These are phyloP conservation scores for Pangasius sanitwongsei DNA, from an alignment of 2,797 vertebrate genomes.

Conservation along the genomic window DNA sequence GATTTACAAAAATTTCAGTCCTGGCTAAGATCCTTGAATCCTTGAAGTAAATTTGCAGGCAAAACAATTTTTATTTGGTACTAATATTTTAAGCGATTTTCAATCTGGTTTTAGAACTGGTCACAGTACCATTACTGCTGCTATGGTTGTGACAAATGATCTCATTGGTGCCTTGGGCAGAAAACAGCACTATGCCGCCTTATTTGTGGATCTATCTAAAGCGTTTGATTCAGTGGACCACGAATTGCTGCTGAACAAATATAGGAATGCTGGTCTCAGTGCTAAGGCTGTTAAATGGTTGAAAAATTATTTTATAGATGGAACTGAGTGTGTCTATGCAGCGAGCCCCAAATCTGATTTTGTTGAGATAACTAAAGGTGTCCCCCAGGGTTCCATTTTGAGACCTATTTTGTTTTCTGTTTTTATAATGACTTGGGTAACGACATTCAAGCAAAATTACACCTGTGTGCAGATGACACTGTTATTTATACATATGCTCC, in stretches of 20 bases:
- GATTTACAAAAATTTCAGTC: neutral
- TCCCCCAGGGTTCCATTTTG: neutral
- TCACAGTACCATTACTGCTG: neutral
- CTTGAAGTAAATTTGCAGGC: constrained; percentile 4
- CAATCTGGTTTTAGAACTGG: neutral
- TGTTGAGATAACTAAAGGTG: too few relatives aligned
- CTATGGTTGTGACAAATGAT: neutral
- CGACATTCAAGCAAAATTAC: neutral
- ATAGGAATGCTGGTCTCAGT: neutral
- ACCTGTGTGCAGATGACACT: neutral
- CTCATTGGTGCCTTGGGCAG: neutral
- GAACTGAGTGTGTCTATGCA: neutral
- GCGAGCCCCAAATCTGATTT: neutral
- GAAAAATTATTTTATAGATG: neutral
- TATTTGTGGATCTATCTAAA: constrained; percentile 3
- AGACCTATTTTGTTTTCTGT: neutral
- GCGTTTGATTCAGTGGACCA: neutral
- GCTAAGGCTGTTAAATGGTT: neutral
- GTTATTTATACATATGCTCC: too few relatives aligned
- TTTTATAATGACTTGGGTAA: neutral
- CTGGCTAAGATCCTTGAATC: neutral
- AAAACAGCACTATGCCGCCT: neutral
- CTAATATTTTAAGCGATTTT: neutral
- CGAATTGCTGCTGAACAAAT: neutral
- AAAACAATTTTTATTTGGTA: neutral